Base-by-base conservation (phyloP, 2,888 invertebrate genomes). In the Plebejus anna region DNA sequence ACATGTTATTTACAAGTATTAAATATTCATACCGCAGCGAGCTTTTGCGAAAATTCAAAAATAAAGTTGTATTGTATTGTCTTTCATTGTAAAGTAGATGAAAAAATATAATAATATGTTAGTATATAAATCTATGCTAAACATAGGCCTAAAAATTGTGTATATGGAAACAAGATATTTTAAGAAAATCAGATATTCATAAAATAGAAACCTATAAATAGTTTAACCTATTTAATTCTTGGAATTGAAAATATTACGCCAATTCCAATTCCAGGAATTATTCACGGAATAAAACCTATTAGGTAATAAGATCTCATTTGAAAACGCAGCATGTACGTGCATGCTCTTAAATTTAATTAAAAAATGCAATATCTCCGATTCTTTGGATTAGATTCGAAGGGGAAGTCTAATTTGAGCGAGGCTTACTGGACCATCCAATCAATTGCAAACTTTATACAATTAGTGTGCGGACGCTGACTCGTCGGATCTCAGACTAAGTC, bases 381-480 rank as follows among this genome's bases (percentile, higher is more conserved):
- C 71, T 72, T 78, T 75, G 71, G 73, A 76, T 76, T 73, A 76
- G 76, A 70, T 73, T 57, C 11, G 51, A 70, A 55, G 70, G 22
- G 73, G 78, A 78, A 80, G 78, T 77, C 78, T 79, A 78, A 81
- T 80, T 80, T 77, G 78, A 78, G 78, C 78, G 80, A 70, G 73
- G 79, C 78, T 73, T 75, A 78, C 78, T 78, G 75, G 79, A 76
- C 78, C 79, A 82, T 82, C 80, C 81, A 83, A 83, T 83, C 82
- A 82, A 79, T 80, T 79, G 77, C 77, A 72, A 77, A 79, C 81
- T 83, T 83, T 82, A 83, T 83, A 79, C 80, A 83, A 83, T 83
- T 82, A 83, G 81, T 82, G 80, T 81, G 79, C 76, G 77, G 79
- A 47, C 73, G 79, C 79, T 79, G 81, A 80, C 78, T 81, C 75